Evolutionary conservation across 1,140 invertebrate species (phyloP).

Genomic region (Zophobas atratus): DNA sequence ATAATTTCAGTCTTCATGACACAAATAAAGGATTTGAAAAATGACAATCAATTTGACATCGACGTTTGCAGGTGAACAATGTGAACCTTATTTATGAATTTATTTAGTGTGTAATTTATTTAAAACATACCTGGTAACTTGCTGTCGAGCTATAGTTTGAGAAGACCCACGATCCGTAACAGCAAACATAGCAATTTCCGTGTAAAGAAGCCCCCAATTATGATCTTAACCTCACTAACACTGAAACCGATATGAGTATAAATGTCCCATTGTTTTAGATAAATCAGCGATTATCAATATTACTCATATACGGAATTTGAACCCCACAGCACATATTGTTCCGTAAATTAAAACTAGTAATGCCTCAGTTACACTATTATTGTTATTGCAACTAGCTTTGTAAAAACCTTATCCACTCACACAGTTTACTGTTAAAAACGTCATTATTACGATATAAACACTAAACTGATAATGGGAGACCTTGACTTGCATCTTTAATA

Average conservation of each 20-base stretch:
- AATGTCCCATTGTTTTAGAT: slow-evolving; percentile 36
- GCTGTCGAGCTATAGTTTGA: not conserved
- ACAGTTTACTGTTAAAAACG: not conserved
- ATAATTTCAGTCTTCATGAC: slow-evolving; percentile 18
- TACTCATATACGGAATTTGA: slow-evolving; percentile 34
- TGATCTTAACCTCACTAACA: slow-evolving; percentile 38
- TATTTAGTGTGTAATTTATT: too few species aligned
- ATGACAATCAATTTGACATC: not conserved
- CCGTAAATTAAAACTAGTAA: not conserved
- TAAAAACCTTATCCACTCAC: not conserved
- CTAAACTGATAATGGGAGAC: slow-evolving; percentile 1
- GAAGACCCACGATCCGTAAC: not conserved
- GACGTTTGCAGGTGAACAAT: not conserved
- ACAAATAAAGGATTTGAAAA: not conserved
- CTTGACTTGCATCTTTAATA: slow-evolving; percentile 38
- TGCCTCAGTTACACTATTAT: not conserved
- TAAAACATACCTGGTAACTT: not conserved
- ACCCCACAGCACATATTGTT: slow-evolving; percentile 14
- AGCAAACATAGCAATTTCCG: slow-evolving; percentile 7
- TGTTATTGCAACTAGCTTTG: not conserved
- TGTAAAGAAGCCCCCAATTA: slow-evolving; percentile 2
- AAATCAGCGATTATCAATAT: slow-evolving; percentile 5
- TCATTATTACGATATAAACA: slow-evolving; percentile 13
- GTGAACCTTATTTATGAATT: too few species aligned
- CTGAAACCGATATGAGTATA: slow-evolving; percentile 10